These are phyloP conservation scores for Squalus acanthias DNA, from an alignment of 2,797 vertebrate species.

Conservation along the genomic window DNA sequence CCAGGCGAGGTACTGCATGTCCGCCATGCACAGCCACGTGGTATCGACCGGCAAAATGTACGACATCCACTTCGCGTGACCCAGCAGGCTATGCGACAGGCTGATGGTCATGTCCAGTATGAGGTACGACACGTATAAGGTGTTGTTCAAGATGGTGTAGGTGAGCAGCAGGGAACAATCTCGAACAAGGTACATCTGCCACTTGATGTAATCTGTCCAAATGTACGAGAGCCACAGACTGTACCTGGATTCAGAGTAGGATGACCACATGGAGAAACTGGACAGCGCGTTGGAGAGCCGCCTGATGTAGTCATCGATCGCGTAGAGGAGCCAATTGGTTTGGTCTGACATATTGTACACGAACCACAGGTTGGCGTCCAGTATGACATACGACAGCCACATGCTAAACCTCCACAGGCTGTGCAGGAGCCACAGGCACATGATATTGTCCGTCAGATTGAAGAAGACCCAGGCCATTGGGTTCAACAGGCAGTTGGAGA, in stretches of 20 bases:
- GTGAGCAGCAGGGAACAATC: background rate
- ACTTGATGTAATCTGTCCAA: background rate
- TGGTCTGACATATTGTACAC: background rate
- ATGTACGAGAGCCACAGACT: background rate
- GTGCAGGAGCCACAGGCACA: background rate
- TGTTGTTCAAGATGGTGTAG: too few species aligned
- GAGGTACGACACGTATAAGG: background rate
- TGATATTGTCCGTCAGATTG: background rate
- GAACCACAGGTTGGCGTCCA: background rate
- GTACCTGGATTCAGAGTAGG: background rate
- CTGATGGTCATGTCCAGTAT: background rate
- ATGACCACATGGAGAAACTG: too few species aligned
- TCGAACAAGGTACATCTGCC: background rate
- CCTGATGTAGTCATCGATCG: background rate
- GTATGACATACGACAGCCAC: background rate
- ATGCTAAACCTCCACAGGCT: background rate
- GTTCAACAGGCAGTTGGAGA: background rate
- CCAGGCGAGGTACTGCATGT: background rate
- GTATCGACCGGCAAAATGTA: background rate
- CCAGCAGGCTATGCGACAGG: background rate
- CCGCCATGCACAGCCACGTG: background rate
- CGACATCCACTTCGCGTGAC: background rate
- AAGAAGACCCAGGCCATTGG: background rate
- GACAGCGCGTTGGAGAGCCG: background rate
- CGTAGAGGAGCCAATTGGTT: background rate